Evolutionary conservation across 2,888 invertebrate genomes (phyloP), one percentile per base, ranked within the genome.

Genomic region (Acleris cristana): DNA sequence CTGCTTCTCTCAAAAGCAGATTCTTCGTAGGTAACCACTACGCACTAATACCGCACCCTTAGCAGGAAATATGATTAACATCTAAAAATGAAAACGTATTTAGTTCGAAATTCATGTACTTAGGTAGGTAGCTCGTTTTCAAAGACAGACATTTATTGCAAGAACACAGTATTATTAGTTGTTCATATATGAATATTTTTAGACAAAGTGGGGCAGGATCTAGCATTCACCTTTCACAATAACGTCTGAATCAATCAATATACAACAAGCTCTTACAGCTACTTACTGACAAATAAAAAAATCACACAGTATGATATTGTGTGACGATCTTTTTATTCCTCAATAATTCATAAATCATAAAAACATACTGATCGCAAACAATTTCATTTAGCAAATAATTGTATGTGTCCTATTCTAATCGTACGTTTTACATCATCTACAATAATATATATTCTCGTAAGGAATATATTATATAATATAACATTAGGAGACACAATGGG

Each of bases 401-500:
- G 19, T 52, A 55, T 30, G 26, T 48, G n/a, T 18, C 30, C 66
- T 62, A 69, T 58, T 16, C 64, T 64, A 68, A 14, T 64, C 58
- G 64, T 68, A 68, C 58, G 62, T n/a, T 58, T 69, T 55, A 57
- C 21, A 69, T 70, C 54, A 54, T 63, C 70, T 71, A 70, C 64
- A 62, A 70, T 73, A 74, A 69, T 65, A 64, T 65, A 67, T 68
- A 71, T 73, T 63, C 71, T 75, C 69, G 70, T 70, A 70, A 70
- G 75, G 73, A 72, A 72, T 75, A 76, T 70, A 73, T 74, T 70
- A 75, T 75, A 70, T 14, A 72, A 81, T 69, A 66, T 71, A 44
- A 45, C 40, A 45, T 78, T 79, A 82, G 81, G 86, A 84, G 81
- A 81, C 84, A 86, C 82, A 75, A 71, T 76, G 83, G 85, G 83